Conservation (phyloP, 1,140 invertebrate species). For the Pachypeltis micranthus region DNA sequence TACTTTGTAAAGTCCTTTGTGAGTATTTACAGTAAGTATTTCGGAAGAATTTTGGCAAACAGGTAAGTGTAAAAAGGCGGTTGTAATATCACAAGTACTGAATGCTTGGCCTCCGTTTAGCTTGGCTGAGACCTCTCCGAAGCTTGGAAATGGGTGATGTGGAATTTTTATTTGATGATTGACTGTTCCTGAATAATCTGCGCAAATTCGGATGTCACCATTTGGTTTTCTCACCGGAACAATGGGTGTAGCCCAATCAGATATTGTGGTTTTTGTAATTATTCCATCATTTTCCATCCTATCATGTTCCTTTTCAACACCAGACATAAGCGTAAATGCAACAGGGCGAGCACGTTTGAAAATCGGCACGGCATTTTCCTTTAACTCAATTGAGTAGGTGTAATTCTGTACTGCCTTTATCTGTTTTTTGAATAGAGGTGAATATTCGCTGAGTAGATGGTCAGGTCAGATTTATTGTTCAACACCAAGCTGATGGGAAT, state of each 20-base stretch:
- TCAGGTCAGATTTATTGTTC: not conserved
- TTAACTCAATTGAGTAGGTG: not conserved
- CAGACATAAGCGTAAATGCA: not conserved
- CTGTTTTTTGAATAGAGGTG: not conserved
- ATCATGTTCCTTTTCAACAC: slow-evolving; percentile 29
- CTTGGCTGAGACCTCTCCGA: not conserved
- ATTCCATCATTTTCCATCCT: slow-evolving; percentile 31
- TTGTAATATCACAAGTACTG: not conserved
- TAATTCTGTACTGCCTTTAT: not conserved
- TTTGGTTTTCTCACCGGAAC: slow-evolving; percentile 38
- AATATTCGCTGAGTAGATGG: not conserved
- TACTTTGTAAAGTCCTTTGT: not conserved
- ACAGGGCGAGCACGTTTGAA: not conserved
- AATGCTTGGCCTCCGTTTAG: not conserved
- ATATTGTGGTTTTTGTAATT: slow-evolving; percentile 32
- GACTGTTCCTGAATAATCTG: slow-evolving; percentile 38
- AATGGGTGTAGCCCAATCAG: slow-evolving; percentile 40
- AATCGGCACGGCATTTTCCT: not conserved
- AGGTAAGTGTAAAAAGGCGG: not conserved
- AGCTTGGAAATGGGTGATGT: not conserved
- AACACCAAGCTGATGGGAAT: not conserved
- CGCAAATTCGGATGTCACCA: slow-evolving; percentile 36
- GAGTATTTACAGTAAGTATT: not conserved
- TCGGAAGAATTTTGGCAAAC: not conserved
- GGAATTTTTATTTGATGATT: slow-evolving; percentile 26